phyloP scores from a whole-genome alignment of 1,140 invertebrate genomes.

The Neelides sp. region DNA sequence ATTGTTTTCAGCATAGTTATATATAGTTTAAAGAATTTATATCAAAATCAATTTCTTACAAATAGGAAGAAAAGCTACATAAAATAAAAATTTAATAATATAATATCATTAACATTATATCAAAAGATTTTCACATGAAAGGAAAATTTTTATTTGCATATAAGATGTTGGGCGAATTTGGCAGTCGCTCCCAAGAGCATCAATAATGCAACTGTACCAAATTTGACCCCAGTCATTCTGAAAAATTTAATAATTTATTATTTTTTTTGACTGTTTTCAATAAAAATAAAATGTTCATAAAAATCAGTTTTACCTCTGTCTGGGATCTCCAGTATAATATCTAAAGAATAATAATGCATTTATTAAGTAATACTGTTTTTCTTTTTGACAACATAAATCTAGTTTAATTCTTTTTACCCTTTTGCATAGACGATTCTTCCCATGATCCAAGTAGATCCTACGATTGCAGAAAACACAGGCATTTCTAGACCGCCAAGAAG shows the following conservation, averaged over 20 bases:
- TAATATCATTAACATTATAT: background rate
- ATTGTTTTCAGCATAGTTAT: background rate
- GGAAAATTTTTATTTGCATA: constrained; percentile 13
- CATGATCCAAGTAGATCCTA: constrained; percentile 37
- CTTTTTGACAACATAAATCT: background rate
- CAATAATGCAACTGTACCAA: constrained; percentile 37
- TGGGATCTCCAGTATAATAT: constrained; percentile 22
- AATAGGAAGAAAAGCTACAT: background rate
- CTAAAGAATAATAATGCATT: background rate
- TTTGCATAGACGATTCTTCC: constrained; percentile 39
- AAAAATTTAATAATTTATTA: constrained; percentile 33
- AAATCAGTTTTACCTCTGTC: constrained; percentile 20
- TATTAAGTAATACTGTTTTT: background rate
- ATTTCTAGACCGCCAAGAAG: constrained; percentile 38
- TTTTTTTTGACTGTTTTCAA: background rate
- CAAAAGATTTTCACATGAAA: background rate
- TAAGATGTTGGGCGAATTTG: constrained; percentile 33
- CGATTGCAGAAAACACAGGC: constrained; percentile 37
- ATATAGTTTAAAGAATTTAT: background rate
- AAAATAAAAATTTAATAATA: background rate
- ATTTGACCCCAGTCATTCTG: constrained; percentile 35
- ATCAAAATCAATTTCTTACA: background rate
- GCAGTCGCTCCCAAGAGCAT: constrained; percentile 35
- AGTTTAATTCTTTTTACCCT: constrained; percentile 41
- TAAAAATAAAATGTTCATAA: background rate